Conservation (phyloP, 2,797 vertebrate genomes). For the Schizopygopsis malacanthus region DNA sequence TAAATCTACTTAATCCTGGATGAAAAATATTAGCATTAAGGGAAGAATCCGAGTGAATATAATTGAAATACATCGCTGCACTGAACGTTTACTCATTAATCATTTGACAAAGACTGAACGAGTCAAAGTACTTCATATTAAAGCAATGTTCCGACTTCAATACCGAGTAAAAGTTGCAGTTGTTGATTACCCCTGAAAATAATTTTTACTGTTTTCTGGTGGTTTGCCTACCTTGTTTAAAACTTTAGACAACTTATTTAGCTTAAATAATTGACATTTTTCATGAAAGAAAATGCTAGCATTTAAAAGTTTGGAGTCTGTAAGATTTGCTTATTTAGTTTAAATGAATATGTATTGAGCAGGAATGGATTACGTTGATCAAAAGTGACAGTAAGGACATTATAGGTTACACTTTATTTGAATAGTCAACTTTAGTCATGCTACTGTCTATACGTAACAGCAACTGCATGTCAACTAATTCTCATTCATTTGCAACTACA, state of each 20-base stretch:
- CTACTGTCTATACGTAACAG: too few species aligned
- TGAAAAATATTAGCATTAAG: constrained; percentile 41
- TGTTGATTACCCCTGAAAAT: not conserved
- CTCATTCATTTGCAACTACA: too few species aligned
- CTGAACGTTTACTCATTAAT: constrained; percentile 9
- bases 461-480: too few species aligned
- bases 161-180: not conserved
- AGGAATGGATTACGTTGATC: not conserved
- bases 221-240: not conserved
- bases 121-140: constrained; percentile 8
- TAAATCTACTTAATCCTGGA: constrained; percentile 28
- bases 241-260: not conserved
- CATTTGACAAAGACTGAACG: constrained; percentile 13
- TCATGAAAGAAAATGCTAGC: not conserved
- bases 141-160: not conserved
- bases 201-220: too few species aligned
- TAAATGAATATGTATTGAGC: not conserved
- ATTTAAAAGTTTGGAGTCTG: not conserved
- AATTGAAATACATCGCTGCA: constrained; percentile 33
- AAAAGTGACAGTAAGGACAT: not conserved
- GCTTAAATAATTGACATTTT: not conserved
- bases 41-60: constrained; percentile 27
- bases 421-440: too few species aligned
- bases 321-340: not conserved
- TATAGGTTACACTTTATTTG: too few species aligned